phyloP scores from a whole-genome alignment of 35 echinoderm and acorn worm species.

The Ophioderma brevispina region DNA sequence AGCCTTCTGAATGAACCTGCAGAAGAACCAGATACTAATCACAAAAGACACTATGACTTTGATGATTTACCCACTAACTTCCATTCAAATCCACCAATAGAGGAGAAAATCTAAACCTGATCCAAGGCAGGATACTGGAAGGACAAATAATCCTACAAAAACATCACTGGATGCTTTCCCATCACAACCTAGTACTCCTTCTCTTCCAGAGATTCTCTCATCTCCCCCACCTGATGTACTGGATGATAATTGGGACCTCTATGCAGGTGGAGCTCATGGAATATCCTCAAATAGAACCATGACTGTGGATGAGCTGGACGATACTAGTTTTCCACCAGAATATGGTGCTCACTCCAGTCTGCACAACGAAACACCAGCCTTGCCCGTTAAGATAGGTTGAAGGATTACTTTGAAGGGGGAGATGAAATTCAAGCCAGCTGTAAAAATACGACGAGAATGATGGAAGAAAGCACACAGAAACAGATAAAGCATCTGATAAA shows the following conservation, averaged over 20 bases:
- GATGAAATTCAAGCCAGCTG: neutral
- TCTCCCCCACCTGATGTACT: neutral
- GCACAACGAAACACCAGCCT: neutral
- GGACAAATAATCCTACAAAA: neutral
- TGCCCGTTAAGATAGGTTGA: neutral
- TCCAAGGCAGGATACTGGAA: neutral
- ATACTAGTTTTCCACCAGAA: neutral
- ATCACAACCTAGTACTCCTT: neutral
- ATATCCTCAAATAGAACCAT: neutral
- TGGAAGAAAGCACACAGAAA: neutral
- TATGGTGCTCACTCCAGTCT: neutral
- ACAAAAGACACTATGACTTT: neutral
- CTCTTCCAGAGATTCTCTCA: neutral
- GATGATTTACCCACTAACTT: neutral
- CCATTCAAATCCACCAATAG: no score
- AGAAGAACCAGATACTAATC: neutral
- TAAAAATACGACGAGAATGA: neutral
- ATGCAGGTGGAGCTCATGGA: neutral
- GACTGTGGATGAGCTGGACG: neutral
- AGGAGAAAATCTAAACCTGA: neutral
- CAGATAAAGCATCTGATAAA: neutral
- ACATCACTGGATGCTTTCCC: neutral
- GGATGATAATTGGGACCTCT: neutral
- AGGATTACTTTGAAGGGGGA: neutral
- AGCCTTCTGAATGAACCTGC: neutral